These are phyloP conservation scores for Bucco capensis DNA, from an alignment of 2,113 vertebrate genomes.

Conservation along the genomic window DNA sequence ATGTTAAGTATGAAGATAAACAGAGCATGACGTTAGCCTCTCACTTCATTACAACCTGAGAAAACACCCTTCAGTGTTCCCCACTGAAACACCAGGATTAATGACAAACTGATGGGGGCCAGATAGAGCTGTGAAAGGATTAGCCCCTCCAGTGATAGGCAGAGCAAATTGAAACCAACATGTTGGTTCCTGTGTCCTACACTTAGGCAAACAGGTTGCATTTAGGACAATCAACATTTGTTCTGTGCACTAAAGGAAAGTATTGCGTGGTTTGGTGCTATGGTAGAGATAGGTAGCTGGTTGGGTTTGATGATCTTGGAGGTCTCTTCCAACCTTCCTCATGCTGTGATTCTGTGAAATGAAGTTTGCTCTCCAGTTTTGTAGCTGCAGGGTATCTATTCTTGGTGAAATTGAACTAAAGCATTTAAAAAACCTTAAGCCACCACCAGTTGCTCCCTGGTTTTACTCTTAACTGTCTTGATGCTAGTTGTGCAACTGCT, in stretches of 20 bases:
- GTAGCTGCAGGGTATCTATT: background rate
- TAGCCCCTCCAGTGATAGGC: conserved; percentile 42
- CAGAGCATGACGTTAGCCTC: conserved; percentile 34
- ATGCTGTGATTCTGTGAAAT: too few species aligned
- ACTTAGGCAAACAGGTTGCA: conserved; percentile 37
- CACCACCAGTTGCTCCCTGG: background rate
- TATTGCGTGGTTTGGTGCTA: too few species aligned
- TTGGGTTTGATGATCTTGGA: too few species aligned
- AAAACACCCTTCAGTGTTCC: conserved; percentile 56
- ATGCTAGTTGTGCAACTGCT: background rate
- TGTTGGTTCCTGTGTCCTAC: conserved; percentile 48
- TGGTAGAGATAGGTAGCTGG: too few species aligned
- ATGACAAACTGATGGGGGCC: conserved; percentile 31
- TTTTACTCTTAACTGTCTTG: background rate
- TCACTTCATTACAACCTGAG: conserved; percentile 48
- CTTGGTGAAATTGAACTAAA: background rate
- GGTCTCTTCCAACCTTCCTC: too few species aligned
- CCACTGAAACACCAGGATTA: conserved; percentile 59
- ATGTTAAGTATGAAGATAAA: conserved; percentile 60
- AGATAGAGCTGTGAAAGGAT: conserved; percentile 52
- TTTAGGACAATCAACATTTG: conserved; percentile 54
- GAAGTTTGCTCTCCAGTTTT: background rate
- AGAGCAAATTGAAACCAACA: conserved; percentile 55
- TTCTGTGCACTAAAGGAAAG: background rate
- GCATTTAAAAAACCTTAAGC: background rate